Evolutionary conservation across 2,113 vertebrate species (phyloP).

Genomic region (Heterotis niloticus): DNA sequence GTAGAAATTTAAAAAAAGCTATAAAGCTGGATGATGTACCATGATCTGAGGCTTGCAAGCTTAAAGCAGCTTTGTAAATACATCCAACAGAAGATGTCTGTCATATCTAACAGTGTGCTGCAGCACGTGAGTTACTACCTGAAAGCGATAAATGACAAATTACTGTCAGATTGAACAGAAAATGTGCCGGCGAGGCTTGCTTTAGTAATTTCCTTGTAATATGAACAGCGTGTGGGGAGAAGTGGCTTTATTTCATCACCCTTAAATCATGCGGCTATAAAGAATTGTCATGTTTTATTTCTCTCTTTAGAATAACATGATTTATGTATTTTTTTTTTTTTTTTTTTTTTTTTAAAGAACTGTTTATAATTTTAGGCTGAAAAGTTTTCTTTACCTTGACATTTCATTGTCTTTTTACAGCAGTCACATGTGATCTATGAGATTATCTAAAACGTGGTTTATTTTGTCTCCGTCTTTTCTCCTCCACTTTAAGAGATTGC

Average conservation of each 20-base stretch:
- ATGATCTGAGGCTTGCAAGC: too few relatives aligned
- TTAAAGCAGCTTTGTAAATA: too few relatives aligned
- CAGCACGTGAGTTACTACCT: not conserved
- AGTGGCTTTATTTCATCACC: too few relatives aligned
- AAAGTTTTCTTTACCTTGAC: not conserved
- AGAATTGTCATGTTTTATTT: too few relatives aligned
- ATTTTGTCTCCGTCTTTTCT: not conserved
- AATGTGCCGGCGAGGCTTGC: slow-evolving; percentile 9
- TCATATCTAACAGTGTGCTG: not conserved
- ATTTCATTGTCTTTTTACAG: not conserved
- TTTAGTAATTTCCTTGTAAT: too few relatives aligned
- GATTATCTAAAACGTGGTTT: not conserved
- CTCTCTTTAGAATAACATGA: too few relatives aligned
- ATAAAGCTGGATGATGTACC: too few relatives aligned
- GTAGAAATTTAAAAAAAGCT: too few relatives aligned
- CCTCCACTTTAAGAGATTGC: not conserved
- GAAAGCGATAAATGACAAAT: not conserved
- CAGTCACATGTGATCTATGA: not conserved
- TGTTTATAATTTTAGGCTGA: not conserved
- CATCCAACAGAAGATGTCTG: not conserved
- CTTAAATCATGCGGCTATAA: too few relatives aligned
- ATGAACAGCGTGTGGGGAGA: too few relatives aligned
- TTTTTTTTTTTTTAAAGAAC: too few relatives aligned
- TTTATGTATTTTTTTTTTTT: too few relatives aligned
- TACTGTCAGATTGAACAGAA: not conserved